A percentile compares a stretch with the other conserved stretches of the same genome.
Evolutionary conservation across 2,113 vertebrate genomes (phyloP).

Genomic region (Bettongia penicillata): DNA sequence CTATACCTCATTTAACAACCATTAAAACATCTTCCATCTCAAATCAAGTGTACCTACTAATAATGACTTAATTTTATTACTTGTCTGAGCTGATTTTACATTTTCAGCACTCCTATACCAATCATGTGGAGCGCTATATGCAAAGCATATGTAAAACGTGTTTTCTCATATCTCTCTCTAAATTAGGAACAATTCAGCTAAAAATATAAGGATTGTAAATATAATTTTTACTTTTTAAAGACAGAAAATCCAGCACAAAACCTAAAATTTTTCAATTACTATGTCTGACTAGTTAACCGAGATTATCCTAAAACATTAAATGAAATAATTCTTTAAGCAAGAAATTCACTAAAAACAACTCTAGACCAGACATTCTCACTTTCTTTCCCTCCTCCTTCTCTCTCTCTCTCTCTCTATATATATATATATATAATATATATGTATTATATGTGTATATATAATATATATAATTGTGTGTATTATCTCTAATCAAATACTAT

Average conservation of each 20-base stretch:
- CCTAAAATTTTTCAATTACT: background rate
- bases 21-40: conserved; percentile 79
- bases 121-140: conserved; percentile 53
- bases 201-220: conserved; percentile 20
- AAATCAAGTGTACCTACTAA: conserved; percentile 74
- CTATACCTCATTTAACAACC: conserved; percentile 82
- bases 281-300: conserved; percentile 18
- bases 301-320: background rate
- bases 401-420: background rate
- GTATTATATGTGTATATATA: background rate
- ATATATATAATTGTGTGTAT: background rate
- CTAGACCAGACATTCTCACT: background rate
- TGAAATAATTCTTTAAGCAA: background rate
- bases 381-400: no score
- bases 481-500: background rate
- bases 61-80: conserved; percentile 82
- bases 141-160: conserved; percentile 14
- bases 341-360: background rate
- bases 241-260: conserved; percentile 13
- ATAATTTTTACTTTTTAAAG: background rate
- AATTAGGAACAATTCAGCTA: conserved; percentile 23
- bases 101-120: conserved; percentile 67
- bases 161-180: conserved; percentile 22
- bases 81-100: conserved; percentile 75
- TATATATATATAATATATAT: background rate